Percentiles rank a stretch among this genome's conserved stretches.
Conservation (phyloP, 2,797 vertebrate genomes). For the Podargus strigoides region DNA sequence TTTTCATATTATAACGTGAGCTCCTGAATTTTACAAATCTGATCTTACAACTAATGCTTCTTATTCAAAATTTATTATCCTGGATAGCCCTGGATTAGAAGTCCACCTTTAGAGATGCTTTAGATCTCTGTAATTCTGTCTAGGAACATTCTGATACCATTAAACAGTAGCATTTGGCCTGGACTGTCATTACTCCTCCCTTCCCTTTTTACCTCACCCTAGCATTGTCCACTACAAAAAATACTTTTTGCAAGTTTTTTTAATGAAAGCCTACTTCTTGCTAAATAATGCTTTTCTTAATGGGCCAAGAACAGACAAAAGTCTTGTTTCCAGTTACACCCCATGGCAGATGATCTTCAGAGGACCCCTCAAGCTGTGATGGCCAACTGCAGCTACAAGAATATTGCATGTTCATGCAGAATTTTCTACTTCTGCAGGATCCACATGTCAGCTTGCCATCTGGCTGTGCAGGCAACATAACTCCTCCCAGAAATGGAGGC, state of each 20-base stretch:
- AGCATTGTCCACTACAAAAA: neutral
- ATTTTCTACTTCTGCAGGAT: neutral
- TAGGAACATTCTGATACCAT: neutral
- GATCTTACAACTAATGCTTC: neutral
- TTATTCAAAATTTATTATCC: neutral
- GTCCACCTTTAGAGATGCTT: neutral
- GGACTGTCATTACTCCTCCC: neutral
- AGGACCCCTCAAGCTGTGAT: neutral
- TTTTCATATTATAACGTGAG: neutral
- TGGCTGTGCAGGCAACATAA: accelerated
- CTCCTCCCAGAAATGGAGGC: neutral
- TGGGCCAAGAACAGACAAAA: neutral
- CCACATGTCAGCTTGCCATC: neutral
- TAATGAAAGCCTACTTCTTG: neutral
- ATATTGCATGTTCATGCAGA: neutral
- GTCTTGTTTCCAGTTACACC: neutral
- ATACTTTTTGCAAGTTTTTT: neutral
- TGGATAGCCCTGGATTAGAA: neutral
- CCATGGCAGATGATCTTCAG: accelerated
- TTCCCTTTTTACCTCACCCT: neutral
- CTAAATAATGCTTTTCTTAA: neutral
- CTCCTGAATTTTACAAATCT: neutral
- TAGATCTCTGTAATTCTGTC: neutral
- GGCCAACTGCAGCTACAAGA: neutral
- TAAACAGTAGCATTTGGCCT: neutral